phyloP scores from a whole-genome alignment of 2,113 vertebrate genomes.

The Todiramphus chloris region DNA sequence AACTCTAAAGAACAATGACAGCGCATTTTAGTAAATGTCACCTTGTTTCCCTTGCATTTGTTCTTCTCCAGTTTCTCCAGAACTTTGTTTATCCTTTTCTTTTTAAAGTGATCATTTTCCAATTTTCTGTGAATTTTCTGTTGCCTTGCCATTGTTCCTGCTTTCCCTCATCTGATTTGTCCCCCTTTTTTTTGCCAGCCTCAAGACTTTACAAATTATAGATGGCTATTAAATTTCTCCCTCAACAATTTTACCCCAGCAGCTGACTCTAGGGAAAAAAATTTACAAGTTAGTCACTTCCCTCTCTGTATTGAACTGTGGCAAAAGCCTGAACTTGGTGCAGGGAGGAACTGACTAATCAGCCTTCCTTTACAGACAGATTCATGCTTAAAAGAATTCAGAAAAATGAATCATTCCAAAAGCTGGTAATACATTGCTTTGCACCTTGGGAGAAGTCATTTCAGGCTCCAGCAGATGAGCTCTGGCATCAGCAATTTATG shows the following conservation, averaged over 20 bases:
- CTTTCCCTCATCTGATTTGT: not conserved
- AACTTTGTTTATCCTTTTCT: not conserved
- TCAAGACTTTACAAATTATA: not conserved
- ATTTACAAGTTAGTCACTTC: conserved; percentile 52
- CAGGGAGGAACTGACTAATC: conserved; percentile 63
- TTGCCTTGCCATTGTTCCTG: not conserved
- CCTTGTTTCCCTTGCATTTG: not conserved
- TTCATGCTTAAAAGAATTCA: conserved; percentile 42
- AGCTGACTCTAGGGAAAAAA: conserved; percentile 29
- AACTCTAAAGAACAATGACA: not conserved
- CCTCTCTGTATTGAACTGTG: conserved; percentile 28
- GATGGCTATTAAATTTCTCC: not conserved
- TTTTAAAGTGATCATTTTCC: not conserved
- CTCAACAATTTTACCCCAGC: conserved; percentile 11
- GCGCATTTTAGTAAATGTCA: not conserved
- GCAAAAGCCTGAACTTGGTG: conserved; percentile 49
- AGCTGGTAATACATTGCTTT: conserved; percentile 23
- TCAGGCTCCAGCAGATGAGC: conserved; percentile 16
- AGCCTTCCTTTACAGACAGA: conserved; percentile 24
- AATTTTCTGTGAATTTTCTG: not conserved
- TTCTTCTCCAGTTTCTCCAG: not conserved
- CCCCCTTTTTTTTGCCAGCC: not conserved
- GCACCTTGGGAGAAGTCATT: conserved; percentile 39
- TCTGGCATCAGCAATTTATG: conserved; percentile 1
- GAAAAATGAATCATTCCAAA: conserved; percentile 54